These are phyloP conservation scores for Ephydatia muelleri DNA, from an alignment of 37 sponge, comb jelly and placozoan genomes.

Conservation along the genomic window DNA sequence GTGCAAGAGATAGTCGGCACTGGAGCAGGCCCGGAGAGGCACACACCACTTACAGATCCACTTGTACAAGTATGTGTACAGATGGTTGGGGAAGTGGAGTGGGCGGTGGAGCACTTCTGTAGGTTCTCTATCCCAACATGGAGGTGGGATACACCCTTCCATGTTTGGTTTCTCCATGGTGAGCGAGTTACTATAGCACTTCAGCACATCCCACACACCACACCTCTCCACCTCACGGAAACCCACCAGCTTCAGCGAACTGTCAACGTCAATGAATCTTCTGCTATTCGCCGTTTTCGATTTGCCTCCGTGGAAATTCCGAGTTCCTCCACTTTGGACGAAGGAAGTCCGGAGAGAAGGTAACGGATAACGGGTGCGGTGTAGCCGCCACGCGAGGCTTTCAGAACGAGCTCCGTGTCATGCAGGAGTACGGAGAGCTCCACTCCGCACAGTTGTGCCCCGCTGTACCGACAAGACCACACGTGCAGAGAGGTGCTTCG, in stretches of 20 bases:
- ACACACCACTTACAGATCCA: constrained; percentile 31
- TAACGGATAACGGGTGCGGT: neutral
- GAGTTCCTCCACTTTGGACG: neutral
- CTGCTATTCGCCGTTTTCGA: neutral
- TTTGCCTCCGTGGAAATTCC: neutral
- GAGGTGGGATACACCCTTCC: neutral
- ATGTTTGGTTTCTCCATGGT: neutral
- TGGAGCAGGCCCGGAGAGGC: too few relatives aligned
- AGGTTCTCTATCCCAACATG: neutral
- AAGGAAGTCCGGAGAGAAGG: neutral
- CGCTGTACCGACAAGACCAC: neutral
- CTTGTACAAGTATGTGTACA: constrained; percentile 20
- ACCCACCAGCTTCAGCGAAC: neutral
- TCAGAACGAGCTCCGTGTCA: neutral
- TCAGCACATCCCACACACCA: neutral
- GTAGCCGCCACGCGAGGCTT: neutral
- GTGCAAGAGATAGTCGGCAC: neutral
- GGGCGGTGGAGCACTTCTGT: neutral
- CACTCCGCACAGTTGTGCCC: neutral
- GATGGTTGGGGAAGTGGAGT: neutral
- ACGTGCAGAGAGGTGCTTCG: neutral
- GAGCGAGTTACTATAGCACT: neutral
- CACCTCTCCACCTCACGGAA: neutral
- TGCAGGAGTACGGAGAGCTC: neutral
- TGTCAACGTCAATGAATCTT: neutral